Evolutionary conservation across 1,140 invertebrate species (phyloP).

Genomic region (Eufriesea mexicana): DNA sequence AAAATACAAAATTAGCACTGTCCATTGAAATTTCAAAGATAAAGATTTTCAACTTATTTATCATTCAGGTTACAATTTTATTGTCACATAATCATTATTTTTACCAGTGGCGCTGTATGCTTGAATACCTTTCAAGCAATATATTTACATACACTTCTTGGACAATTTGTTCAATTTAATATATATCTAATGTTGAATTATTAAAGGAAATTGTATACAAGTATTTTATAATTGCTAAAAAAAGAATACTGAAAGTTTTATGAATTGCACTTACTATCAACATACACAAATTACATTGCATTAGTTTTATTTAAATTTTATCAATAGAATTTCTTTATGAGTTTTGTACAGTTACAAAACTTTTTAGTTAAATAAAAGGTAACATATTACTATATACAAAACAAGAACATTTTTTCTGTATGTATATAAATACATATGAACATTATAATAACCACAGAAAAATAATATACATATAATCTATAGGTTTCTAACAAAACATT

Average conservation of each 20-base stretch:
- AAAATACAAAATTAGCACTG: conserved; percentile 30
- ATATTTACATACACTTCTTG: conserved; percentile 28
- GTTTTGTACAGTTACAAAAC: conserved; percentile 32
- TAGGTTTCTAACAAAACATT: conserved; percentile 35
- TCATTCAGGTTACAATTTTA: conserved; percentile 49
- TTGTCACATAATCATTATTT: conserved; percentile 53
- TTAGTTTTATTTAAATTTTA: conserved; percentile 19
- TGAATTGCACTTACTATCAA: conserved; percentile 4
- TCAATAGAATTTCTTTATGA: background rate
- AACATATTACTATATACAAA: conserved; percentile 30
- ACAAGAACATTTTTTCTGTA: conserved; percentile 46
- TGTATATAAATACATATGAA: conserved; percentile 10
- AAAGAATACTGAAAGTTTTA: conserved; percentile 16
- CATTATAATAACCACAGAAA: conserved; percentile 15
- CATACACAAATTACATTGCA: background rate
- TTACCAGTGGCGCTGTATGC: conserved; percentile 4
- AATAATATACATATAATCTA: conserved; percentile 9
- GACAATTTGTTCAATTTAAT: conserved; percentile 38
- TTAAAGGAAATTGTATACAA: conserved; percentile 27
- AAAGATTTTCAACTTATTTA: conserved; percentile 43
- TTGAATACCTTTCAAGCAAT: conserved; percentile 27
- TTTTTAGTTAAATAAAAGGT: conserved; percentile 36
- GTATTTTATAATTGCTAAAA: conserved; percentile 42
- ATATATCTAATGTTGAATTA: conserved; percentile 38
- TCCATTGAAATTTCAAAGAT: conserved; percentile 35